Evolutionary conservation across 2,888 invertebrate species (phyloP).

Genomic region (Automeris io): DNA sequence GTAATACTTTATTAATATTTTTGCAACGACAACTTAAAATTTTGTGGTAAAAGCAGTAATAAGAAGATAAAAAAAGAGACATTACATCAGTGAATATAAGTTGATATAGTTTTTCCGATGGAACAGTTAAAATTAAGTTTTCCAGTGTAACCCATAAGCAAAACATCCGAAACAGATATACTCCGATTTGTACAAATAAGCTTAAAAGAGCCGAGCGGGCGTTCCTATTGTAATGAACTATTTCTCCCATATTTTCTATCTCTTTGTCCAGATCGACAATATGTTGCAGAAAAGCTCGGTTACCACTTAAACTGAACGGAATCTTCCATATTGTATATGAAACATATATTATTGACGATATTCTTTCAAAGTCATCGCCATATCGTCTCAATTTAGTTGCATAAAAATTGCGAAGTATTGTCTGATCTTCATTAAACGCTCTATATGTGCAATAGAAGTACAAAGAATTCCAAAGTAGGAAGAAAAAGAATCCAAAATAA

Average conservation of each 20-base stretch:
- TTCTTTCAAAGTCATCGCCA: constrained; percentile 45
- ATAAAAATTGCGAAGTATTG: constrained; percentile 42
- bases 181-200: constrained; percentile 24
- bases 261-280: constrained; percentile 36
- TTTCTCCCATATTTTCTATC: constrained; percentile 32
- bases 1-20: constrained; percentile 38
- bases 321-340: constrained; percentile 39
- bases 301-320: constrained; percentile 32
- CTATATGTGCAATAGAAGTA: constrained; percentile 38
- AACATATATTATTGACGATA: constrained; percentile 29
- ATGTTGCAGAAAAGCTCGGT: constrained; percentile 24
- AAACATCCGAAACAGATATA: constrained; percentile 28
- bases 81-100: constrained; percentile 35
- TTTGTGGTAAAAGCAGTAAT: constrained; percentile 35
- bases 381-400: constrained; percentile 47
- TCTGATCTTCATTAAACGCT: constrained; percentile 36
- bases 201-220: constrained; percentile 23
- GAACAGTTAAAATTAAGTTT: constrained; percentile 27
- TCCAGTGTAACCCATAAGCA: constrained; percentile 34
- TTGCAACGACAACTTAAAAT: constrained; percentile 35
- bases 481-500: constrained; percentile 25
- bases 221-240: constrained; percentile 29
- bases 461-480: constrained; percentile 26
- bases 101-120: constrained; percentile 40
- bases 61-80: constrained; percentile 30